A percentile compares a stretch with the other conserved stretches of the same genome.
Evolutionary conservation across 2,888 invertebrate species (phyloP).

Genomic region (Campopleginae sp.): DNA sequence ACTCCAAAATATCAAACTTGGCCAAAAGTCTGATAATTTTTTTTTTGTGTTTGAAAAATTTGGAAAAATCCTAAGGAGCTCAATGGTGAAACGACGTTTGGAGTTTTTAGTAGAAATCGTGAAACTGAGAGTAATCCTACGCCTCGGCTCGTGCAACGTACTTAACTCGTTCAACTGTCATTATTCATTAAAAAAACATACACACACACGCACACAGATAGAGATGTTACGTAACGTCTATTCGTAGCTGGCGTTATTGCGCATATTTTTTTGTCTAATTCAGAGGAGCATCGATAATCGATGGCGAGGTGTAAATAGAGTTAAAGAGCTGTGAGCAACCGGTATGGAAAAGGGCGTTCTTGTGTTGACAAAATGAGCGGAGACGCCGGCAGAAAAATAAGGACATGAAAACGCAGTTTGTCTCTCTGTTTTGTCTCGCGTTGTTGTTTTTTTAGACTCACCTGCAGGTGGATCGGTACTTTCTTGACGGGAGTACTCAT

Average conservation of each 20-base stretch:
- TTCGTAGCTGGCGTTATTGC: constrained; percentile 25
- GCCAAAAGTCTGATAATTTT: not conserved
- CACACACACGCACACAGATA: constrained; percentile 19
- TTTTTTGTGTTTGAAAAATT: too few species aligned
- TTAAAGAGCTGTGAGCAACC: not conserved
- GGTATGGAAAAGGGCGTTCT: constrained; percentile 46
- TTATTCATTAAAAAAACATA: constrained; percentile 35
- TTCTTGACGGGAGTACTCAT: constrained; percentile 96
- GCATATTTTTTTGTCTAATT: constrained; percentile 6
- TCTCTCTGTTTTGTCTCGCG: not conserved
- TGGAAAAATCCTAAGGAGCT: too few species aligned
- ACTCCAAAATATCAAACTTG: not conserved
- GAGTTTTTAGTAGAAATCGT: not conserved
- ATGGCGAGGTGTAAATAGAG: not conserved
- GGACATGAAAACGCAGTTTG: not conserved
- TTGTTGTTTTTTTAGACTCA: constrained; percentile 84
- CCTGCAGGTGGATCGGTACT: constrained; percentile 97
- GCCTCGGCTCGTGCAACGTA: not conserved
- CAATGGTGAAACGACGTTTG: not conserved
- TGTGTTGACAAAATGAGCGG: constrained; percentile 33
- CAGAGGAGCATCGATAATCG: not conserved
- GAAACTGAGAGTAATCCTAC: not conserved
- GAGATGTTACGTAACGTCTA: constrained; percentile 54
- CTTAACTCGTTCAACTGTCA: constrained; percentile 41
- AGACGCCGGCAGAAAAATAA: constrained; percentile 28